Conservation (phyloP, 2,797 vertebrate species). For the Coregonus sp. region DNA sequence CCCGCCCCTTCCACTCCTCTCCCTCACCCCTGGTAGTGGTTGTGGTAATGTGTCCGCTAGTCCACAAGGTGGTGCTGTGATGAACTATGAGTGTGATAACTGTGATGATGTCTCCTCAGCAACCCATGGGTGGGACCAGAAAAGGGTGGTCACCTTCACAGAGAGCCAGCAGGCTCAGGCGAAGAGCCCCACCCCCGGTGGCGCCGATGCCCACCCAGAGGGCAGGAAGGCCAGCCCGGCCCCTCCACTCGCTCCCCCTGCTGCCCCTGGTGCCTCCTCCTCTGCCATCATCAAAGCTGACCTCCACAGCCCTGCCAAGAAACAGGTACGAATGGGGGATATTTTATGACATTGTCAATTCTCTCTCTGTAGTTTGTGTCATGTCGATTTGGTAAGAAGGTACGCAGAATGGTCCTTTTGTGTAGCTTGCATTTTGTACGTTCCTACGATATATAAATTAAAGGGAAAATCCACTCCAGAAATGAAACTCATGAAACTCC, state of each 20-base stretch:
- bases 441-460: too few relatives aligned
- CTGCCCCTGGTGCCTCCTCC: slow-evolving; percentile 59
- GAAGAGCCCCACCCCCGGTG: slow-evolving; percentile 31
- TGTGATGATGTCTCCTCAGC: slow-evolving; percentile 54
- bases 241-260: slow-evolving; percentile 64
- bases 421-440: too few relatives aligned
- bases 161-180: slow-evolving; percentile 76
- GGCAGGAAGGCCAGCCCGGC: slow-evolving; percentile 62
- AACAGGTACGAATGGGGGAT: slow-evolving; percentile 73
- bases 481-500: too few relatives aligned
- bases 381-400: neutral
- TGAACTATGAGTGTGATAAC: slow-evolving; percentile 26
- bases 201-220: slow-evolving; percentile 57
- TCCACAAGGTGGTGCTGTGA: neutral
- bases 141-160: slow-evolving; percentile 95
- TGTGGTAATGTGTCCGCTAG: slow-evolving; percentile 33
- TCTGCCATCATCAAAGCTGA: slow-evolving; percentile 77
- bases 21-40: slow-evolving; percentile 41
- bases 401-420: neutral
- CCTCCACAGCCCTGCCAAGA: slow-evolving; percentile 74
- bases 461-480: too few relatives aligned
- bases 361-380: neutral
- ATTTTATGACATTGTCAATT: neutral
- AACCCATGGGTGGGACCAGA: slow-evolving; percentile 81
- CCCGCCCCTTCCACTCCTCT: slow-evolving; percentile 38